Base-by-base conservation (phyloP, 2,888 invertebrate species). In the Chydorus sphaericus region DNA sequence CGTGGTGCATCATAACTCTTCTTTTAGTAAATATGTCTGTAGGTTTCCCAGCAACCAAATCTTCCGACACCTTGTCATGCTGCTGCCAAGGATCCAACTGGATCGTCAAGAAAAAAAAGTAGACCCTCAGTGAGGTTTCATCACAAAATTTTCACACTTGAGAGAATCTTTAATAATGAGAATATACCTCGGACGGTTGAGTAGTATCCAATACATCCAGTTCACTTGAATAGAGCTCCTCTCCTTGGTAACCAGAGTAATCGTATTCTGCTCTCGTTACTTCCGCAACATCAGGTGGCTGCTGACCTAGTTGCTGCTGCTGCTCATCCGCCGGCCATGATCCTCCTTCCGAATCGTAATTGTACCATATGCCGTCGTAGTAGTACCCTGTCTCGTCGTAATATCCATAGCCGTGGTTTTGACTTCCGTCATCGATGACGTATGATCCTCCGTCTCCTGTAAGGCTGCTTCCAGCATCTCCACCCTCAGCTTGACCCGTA, bases 401-500 rank as follows among this genome's bases (percentile, higher is more conserved):
- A 16, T 60, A 55, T 38, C 63, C 59, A 53, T 61, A 65, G 49
- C 62, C 61, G n/a, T 55, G 23, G 16, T 57, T 58, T 58, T 59
- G 58, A 51, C 57, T 59, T 33, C 59, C 59, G 39, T 59, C 59
- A 38, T 61, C 60, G 48, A 60, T 61, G 50, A 62, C 61, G 28
- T 60, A 58, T 16, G 59, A 58, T 36, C 54, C 57, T 29, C 59
- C 54, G 23, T 59, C 60, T n/a, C 57, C 59, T 26, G 58, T 59
- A 36, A 11, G 14, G 14, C 8, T 26, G 66, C 65, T 61, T 55
- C 74, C 73, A 62, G 79, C 68, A 69, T 79, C 81, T 68, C 81
- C 81, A 64, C 76, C 77, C 70, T 80, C 81, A 64, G 77, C 76
- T 28, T 44, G 44, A n/a, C 44, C 44, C n/a, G n/a, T n/a, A n/a